phyloP scores from a whole-genome alignment of 2,888 invertebrate species.

The Zaprionus bogoriensis region DNA sequence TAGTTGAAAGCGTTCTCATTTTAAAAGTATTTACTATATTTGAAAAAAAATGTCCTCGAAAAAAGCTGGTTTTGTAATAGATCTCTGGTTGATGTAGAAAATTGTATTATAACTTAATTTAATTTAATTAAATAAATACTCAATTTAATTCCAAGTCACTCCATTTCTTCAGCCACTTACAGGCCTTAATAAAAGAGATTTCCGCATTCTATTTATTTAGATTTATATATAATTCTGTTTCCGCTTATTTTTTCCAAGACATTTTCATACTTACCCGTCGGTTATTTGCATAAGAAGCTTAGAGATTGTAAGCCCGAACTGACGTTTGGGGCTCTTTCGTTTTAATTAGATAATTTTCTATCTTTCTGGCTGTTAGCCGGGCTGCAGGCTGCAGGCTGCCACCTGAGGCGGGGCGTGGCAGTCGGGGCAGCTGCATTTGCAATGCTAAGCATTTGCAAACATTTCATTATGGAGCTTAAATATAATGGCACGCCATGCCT shows the following conservation, averaged over 20 bases:
- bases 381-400: slow-evolving; percentile 10
- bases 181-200: too few relatives aligned
- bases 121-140: too few relatives aligned
- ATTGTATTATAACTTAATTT: too few relatives aligned
- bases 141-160: too few relatives aligned
- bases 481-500: slow-evolving; percentile 41
- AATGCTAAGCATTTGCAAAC: slow-evolving; percentile 69
- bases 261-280: slow-evolving; percentile 28
- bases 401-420: slow-evolving; percentile 12
- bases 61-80: too few relatives aligned
- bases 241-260: not conserved
- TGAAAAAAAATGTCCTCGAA: too few relatives aligned
- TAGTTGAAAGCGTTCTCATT: too few relatives aligned
- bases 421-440: slow-evolving; percentile 45
- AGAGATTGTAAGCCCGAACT: slow-evolving; percentile 50
- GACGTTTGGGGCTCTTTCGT: slow-evolving; percentile 32
- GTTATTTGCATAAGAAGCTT: slow-evolving; percentile 50
- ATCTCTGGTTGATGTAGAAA: too few relatives aligned
- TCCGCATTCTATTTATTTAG: slow-evolving; percentile 13
- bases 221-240: slow-evolving; percentile 5
- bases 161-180: too few relatives aligned
- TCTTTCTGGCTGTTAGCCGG: not conserved
- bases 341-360: slow-evolving; percentile 68
- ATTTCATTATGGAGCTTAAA: slow-evolving; percentile 68
- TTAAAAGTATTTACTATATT: too few relatives aligned